Percentiles rank a stretch among this genome's conserved stretches.
Evolutionary conservation across 2,797 vertebrate genomes (phyloP).

Genomic region (Carcharodon carcharias): DNA sequence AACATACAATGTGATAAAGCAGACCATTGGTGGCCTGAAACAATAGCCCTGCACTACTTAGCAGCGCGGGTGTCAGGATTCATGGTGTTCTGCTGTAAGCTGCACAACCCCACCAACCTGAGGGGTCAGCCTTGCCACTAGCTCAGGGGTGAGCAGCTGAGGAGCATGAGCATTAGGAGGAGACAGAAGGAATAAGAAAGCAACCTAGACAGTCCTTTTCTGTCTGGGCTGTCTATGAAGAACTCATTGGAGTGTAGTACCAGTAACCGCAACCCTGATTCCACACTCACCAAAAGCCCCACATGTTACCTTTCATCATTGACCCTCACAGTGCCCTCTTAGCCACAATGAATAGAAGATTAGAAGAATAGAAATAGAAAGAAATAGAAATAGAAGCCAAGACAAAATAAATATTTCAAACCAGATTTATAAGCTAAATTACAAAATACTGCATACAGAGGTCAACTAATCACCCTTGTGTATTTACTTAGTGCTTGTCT

Average conservation of each 20-base stretch:
- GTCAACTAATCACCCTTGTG: too few relatives aligned
- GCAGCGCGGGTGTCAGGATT: background rate
- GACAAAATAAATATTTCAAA: background rate
- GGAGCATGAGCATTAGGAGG: too few relatives aligned
- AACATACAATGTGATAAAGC: background rate
- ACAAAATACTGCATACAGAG: background rate
- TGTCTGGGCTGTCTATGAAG: background rate
- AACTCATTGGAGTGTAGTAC: background rate
- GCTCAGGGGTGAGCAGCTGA: background rate
- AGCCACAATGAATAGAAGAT: too few relatives aligned
- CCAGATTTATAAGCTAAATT: background rate
- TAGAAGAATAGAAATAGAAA: too few relatives aligned
- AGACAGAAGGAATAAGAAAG: background rate
- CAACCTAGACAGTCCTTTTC: background rate
- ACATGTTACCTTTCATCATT: background rate
- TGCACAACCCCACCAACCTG: background rate
- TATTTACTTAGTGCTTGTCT: background rate
- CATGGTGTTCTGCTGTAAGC: background rate
- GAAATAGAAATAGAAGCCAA: background rate
- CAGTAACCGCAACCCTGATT: background rate
- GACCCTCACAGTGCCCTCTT: background rate
- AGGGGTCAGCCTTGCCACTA: background rate
- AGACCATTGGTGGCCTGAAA: background rate
- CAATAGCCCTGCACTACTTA: background rate
- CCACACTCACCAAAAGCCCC: background rate